Evolutionary conservation across 2,113 vertebrate genomes (phyloP).

Genomic region (Taxidea taxus): DNA sequence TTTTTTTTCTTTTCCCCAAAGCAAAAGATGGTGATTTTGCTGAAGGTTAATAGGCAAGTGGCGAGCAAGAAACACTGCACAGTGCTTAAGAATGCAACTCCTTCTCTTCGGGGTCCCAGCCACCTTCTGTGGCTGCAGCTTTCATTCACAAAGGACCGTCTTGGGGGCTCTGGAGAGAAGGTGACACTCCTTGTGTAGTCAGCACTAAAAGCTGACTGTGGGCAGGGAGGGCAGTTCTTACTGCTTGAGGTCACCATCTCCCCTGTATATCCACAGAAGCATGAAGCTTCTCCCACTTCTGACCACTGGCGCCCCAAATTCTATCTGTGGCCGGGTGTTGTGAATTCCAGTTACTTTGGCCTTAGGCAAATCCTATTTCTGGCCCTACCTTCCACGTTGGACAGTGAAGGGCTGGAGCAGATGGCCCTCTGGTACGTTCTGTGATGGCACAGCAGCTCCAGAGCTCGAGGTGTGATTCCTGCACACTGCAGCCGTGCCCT

Average conservation of each 20-base stretch:
- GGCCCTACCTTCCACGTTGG: background rate
- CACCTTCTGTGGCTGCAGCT: background rate
- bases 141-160: background rate
- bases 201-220: background rate
- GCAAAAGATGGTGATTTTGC: background rate
- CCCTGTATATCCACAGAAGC: too few relatives aligned
- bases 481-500: rapidly evolving
- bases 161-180: background rate
- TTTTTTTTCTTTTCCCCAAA: background rate
- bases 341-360: background rate
- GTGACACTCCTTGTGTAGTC: too few relatives aligned
- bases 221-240: background rate
- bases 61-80: too few relatives aligned
- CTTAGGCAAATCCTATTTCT: background rate
- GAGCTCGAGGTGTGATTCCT: background rate
- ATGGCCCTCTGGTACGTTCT: background rate
- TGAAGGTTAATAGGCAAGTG: background rate
- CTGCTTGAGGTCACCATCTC: background rate
- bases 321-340: too few relatives aligned
- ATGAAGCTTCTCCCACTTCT: background rate
- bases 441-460: background rate
- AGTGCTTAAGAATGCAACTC: background rate
- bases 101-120: background rate
- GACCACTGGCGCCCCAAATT: background rate
- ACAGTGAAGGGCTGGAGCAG: background rate